Evolutionary conservation across 2,797 vertebrate genomes (phyloP), one percentile per base, ranked within the genome.

Genomic region (Pseudochirops corinnae): DNA sequence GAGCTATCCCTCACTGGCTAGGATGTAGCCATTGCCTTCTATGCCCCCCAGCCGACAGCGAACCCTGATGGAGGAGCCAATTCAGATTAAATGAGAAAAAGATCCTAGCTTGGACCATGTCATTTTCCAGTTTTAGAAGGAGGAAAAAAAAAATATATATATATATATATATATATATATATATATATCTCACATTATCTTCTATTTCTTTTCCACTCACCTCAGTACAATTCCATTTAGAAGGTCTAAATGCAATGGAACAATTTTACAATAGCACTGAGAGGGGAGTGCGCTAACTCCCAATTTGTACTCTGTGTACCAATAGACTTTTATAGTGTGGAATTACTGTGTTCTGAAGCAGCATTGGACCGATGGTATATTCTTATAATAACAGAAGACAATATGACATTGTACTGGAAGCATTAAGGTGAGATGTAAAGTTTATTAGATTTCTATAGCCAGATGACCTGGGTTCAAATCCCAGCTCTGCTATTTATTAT

Each of bases 81-180:
- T 93, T 96, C 90, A 50, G 10, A 90, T 93, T 93, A 60, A 96
- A 93, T 60, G 57, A 96, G 92, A 91, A 95, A 58, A 60, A 92
- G 95, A 95, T 97, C 94, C 90, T 92, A 95, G 91, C 56, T 95
- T 94, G 93, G n/a, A 56, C 31, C 46, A 92, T 82, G 28, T 39
- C 96, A 95, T 95, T 97, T 97, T 94, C 90, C 90, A 95, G 82
- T 95, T 97, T 95, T 46, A 52, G 94, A 96, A 97, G 94, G 74
- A 31, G 74, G 1, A 33, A 31, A 12, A 58, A 31, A 26, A 39
- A 67, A 1, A 67, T 67, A 67, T 33, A 67, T 33, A 67, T 29
- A 58, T 10, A 58, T 11, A 60, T 31, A 60, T 12, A 60, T 60
- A 60, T 31, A 60, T 12, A 31, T 31, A 60, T 57, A 9, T 58